Conservation (phyloP, 1,140 invertebrate species). For the Leptonema lineaticorne region DNA sequence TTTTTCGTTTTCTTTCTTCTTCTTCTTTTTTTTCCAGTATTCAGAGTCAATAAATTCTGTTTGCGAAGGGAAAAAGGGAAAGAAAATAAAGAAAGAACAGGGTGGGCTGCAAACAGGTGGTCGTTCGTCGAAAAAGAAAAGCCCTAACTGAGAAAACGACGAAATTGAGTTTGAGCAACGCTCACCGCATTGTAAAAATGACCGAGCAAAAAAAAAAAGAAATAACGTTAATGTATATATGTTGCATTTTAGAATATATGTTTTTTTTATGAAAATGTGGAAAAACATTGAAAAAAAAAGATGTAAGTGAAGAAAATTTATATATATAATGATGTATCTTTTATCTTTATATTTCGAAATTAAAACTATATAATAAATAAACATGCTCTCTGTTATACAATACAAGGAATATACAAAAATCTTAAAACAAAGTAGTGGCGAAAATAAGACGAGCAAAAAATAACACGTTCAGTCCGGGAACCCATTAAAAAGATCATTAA, state of each 20-base stretch:
- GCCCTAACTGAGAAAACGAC: conserved; percentile 15
- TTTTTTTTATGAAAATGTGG: background rate
- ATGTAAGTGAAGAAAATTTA: no score
- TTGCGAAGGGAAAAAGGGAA: background rate
- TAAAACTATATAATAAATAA: no score
- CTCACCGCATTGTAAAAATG: background rate
- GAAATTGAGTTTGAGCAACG: conserved; percentile 9
- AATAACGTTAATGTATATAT: background rate
- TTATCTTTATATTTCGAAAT: no score
- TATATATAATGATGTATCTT: no score
- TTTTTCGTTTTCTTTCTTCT: background rate
- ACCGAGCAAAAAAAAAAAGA: background rate
- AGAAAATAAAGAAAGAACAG: no score
- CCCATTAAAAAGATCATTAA: conserved; percentile 36
- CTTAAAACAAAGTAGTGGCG: no score
- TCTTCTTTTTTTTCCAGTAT: background rate
- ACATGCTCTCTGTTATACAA: no score
- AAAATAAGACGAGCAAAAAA: no score
- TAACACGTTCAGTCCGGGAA: no score
- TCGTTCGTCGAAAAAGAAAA: conserved; percentile 2
- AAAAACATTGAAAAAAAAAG: conserved; percentile 5
- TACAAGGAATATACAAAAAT: no score
- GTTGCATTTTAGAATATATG: background rate
- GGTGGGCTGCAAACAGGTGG: conserved; percentile 23
- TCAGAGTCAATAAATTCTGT: conserved; percentile 5